Evolutionary conservation across 2,113 vertebrate species (phyloP), one percentile per base, ranked within the genome.

Genomic region (Bostrychus sinensis): DNA sequence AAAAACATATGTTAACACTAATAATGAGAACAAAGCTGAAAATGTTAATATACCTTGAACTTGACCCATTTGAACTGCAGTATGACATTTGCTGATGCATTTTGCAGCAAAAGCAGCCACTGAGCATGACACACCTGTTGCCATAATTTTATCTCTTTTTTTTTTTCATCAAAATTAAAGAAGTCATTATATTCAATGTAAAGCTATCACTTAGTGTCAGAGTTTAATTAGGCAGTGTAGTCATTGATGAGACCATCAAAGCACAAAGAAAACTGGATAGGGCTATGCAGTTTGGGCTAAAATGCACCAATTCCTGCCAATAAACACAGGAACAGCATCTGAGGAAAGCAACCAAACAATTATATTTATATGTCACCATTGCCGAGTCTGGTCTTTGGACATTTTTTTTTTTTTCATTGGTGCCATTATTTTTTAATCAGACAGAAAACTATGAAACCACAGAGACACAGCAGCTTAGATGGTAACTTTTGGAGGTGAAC

Each of bases 151-250:
- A n/a, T n/a, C n/a, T n/a, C n/a, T n/a, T n/a, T n/a, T n/a, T n/a
- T n/a, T n/a, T n/a, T n/a, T 17, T 30, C 13, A 51, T 28, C 10
- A n/a, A 16, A 50, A 51, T 16, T 22, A 2, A 26, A 17, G 8
- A 30, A 34, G 7, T 0, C 14, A n/a, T 34, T 39, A 16, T 19
- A 28, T 55, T 34, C 9, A 1, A 34, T 34, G n/a, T 7, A 55
- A 48, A 32, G 34, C 23, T 26, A 32, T 57, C 62, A 66, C 43
- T 46, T 66, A 74, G 68, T 81, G 82, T 88, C 79, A 73, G 80
- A 58, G 17, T 67, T 89, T 77, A 70, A 75, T 91, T 64, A 85
- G 86, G 67, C 82, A 75, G 59, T 13, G 57, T 74, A 75, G 86
- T 87, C 85, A 80, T 85, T 80, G 77, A 80, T 74, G 66, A 81